Evolutionary conservation across 2,797 vertebrate genomes (phyloP).

Genomic region (Cryptoblepharus egeriae): DNA sequence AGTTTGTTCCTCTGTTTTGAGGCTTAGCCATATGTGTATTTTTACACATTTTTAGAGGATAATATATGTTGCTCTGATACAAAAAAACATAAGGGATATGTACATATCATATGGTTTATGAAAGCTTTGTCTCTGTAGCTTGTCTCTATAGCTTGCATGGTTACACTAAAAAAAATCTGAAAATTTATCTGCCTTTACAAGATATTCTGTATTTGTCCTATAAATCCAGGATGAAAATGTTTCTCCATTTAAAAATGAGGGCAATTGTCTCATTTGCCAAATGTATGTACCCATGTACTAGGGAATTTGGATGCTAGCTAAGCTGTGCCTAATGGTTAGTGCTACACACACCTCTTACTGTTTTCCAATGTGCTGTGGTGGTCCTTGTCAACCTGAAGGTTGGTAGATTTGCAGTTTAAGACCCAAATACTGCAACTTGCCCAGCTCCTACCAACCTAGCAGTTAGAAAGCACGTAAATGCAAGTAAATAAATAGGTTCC

Average conservation of each 20-base stretch:
- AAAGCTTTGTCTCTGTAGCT: background rate
- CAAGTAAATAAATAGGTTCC: no score
- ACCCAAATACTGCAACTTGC: no score
- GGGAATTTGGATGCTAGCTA: no score
- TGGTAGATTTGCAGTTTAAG: no score
- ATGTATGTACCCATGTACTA: no score
- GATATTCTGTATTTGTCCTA: no score
- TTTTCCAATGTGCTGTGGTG: no score
- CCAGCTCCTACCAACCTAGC: no score
- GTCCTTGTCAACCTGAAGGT: no score
- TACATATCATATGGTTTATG: background rate
- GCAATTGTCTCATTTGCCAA: background rate
- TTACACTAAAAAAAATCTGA: background rate
- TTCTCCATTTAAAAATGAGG: background rate
- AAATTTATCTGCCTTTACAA: background rate
- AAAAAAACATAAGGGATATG: background rate
- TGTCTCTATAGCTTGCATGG: background rate
- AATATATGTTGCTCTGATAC: background rate
- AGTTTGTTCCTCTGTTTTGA: background rate
- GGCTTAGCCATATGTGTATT: background rate
- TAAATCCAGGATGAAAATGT: background rate
- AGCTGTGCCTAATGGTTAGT: no score
- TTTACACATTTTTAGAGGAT: background rate
- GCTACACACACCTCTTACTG: no score
- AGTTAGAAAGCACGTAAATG: no score